phyloP scores from a whole-genome alignment of 2,888 invertebrate genomes.

The Andricus curvator region DNA sequence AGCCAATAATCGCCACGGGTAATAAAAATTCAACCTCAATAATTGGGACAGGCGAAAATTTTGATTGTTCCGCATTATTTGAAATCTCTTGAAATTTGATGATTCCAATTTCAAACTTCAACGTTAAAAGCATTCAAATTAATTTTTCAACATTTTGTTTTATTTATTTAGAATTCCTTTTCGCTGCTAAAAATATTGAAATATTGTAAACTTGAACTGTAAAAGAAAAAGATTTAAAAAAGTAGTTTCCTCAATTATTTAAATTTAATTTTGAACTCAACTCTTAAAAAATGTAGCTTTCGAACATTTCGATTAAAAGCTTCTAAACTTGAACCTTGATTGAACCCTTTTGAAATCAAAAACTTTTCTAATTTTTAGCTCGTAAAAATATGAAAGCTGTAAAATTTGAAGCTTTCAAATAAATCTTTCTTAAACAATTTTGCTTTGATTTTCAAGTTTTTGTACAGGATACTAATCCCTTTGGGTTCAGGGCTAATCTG shows the following conservation, averaged over 20 bases:
- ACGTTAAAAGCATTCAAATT: too few relatives aligned
- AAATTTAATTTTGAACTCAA: neutral
- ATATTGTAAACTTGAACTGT: too few relatives aligned
- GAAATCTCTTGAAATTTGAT: too few relatives aligned
- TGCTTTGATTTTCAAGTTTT: neutral
- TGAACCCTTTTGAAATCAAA: neutral
- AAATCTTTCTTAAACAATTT: neutral
- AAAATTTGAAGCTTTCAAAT: neutral
- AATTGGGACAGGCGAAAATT: too few relatives aligned
- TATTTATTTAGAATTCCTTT: too few relatives aligned
- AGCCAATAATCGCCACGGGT: too few relatives aligned
- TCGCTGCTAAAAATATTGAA: too few relatives aligned
- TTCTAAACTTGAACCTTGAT: neutral
- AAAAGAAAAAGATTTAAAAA: neutral
- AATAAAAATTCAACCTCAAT: too few relatives aligned
- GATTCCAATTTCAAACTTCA: too few relatives aligned
- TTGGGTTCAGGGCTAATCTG: constrained; percentile 11
- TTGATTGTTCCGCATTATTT: too few relatives aligned
- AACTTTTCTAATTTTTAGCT: neutral
- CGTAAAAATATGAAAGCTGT: neutral
- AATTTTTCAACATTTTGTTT: too few relatives aligned
- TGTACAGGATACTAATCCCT: neutral
- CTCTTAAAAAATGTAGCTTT: neutral
- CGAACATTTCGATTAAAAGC: neutral
- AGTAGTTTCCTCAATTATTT: neutral